Base-by-base conservation (phyloP, 2,888 invertebrate species). In the Plebejus argus region DNA sequence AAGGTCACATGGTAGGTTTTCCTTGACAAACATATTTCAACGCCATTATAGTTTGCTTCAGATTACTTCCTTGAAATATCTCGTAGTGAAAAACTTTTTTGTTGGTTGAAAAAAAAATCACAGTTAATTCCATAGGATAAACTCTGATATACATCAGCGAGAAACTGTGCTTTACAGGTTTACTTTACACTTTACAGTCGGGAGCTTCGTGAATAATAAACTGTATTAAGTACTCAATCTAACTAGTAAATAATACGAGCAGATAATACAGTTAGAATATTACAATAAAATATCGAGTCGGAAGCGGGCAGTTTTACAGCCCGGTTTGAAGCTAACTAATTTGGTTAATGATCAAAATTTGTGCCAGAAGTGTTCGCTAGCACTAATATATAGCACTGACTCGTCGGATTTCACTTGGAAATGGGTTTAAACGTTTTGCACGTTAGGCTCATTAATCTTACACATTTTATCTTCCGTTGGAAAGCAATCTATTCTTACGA, bases 381-480 rank as follows among this genome's bases (percentile, higher is more conserved):
- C 89, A 88, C 91, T 93, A 93, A 93, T 93, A 92, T 93, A 94
- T 93, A 93, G 91, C 89, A 93, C 93, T 93, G 93, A 93, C 93
- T 94, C 88, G 91, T 91, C 89, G 93, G 92, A 92, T 93, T 94
- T 92, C 89, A 91, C 91, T 90, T 88, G 88, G 91, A 88, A 93
- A 93, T 90, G 92, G 92, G 91, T 92, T 93, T 93, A 92, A 93
- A 88, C 92, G 93, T 92, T 94, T 93, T 91, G 93, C 93, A 93
- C 92, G 93, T 91, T 91, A 90, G 89, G 86, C 90, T 93, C 93
- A 92, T 93, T 93, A 91, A 94, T 94, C 92, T 93, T 92, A 89
- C 88, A 90, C 90, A 82, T 88, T 91, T 91, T 93, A 93, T 93
- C 93, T 93, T 90, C 88, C 87, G 87, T 86, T 85, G 83, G 85